Evolutionary conservation across 2,113 vertebrate genomes (phyloP).

Genomic region (Eubucco bourcierii): DNA sequence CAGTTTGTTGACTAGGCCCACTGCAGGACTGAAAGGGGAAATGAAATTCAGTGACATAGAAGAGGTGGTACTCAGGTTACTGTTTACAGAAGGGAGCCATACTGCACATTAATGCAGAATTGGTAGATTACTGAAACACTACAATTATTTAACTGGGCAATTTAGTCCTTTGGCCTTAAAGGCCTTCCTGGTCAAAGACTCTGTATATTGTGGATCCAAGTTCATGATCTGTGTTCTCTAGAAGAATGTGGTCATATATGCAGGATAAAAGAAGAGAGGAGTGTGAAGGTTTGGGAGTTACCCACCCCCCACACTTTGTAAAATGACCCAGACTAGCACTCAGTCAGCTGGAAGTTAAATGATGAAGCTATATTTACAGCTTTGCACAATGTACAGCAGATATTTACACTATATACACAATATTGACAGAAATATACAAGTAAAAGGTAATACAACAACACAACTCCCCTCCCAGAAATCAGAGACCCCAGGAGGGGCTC

Average conservation of each 20-base stretch:
- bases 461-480: too few species aligned
- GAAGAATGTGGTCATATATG: background rate
- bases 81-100: background rate
- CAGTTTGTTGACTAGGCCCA: background rate
- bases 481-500: too few species aligned
- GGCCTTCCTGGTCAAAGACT: background rate
- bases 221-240: background rate
- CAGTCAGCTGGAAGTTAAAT: too few species aligned
- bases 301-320: too few species aligned
- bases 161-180: background rate
- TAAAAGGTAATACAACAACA: too few species aligned
- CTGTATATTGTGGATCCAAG: background rate
- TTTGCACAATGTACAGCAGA: too few species aligned
- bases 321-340: too few species aligned
- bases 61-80: background rate
- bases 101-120: background rate
- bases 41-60: background rate
- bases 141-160: background rate
- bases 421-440: too few species aligned
- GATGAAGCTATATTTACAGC: too few species aligned
- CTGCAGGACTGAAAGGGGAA: background rate
- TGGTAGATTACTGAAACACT: background rate
- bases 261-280: fast-evolving
- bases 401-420: too few species aligned
- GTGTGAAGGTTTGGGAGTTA: too few species aligned